Evolutionary conservation across 2,797 vertebrate genomes (phyloP), one percentile per base, ranked within the genome.

Genomic region (Cheirogaleus major): DNA sequence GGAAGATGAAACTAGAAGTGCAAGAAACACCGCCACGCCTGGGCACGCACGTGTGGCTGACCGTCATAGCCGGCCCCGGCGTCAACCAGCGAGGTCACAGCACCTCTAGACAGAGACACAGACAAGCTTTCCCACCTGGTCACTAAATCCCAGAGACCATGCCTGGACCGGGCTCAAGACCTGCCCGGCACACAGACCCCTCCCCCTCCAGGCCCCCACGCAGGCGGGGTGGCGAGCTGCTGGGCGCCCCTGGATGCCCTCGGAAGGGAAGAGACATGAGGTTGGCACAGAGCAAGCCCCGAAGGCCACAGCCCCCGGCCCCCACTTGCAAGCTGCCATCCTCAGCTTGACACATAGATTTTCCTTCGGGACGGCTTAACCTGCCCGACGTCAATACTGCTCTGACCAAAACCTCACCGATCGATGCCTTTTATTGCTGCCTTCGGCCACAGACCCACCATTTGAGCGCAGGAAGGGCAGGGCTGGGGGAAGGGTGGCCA

Each of bases 351-450:
- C 73, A 93, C 57, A 38, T 0, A n/a, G 70, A 7, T 57, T 72
- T 79, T 70, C 96, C 96, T 93, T 61, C 0, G 35, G 93, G 95
- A 88, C 0, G 13, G 86, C 83, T 92, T 93, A 84, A 96, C 86
- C 87, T 32, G 55, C 55, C 48, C 83, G 11, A 27, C 70, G 18
- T 95, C 93, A 10, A 88, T 67, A 80, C 3, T 0, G 43, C 73
- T 80, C 95, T 67, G 85, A 95, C 96, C 95, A 38, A 69, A n/a
- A 63, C 73, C 41, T 10, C 27, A 1, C 11, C 0, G 18, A 80
- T 95, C 84, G 6, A 96, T 97, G 2, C 43, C 48, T 86, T 85
- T 96, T 55, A 91, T 17, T 72, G 76, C 93, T n/a, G 91, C 96
- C 52, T 20, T 61, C 1, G 9, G 90, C 80, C 90, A 63, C 79